Base-by-base conservation (phyloP, 2,113 vertebrate genomes). In the Muscicapa adusta region DNA sequence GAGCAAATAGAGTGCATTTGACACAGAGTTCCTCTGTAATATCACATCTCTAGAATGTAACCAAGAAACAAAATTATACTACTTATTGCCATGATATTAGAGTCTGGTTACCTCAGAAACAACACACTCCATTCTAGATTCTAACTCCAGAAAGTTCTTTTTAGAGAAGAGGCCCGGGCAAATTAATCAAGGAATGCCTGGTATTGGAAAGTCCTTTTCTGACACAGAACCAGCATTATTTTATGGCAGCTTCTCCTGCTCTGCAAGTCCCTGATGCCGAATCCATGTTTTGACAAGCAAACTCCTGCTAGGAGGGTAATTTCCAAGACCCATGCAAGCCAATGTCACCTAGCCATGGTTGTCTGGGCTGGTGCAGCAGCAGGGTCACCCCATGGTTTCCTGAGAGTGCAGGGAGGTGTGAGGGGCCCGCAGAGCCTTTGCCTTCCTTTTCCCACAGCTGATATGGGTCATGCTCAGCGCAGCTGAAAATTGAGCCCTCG, bases 401-500 rank as follows among this genome's bases (percentile, higher is more conserved):
- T 0, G 9, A 62, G 74, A 42, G 56, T 1, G 2, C 4, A 3
- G 45, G 58, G 60, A 85, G 26, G 34, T 56, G 54, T n/a, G 58
- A 93, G 82, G 42, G 2, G 2, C 62, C 31, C 0, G 0, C 17
- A 33, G 84, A 89, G 72, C 50, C 75, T 93, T 96, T 80, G 47
- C 67, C 48, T 96, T 42, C 17, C 56, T 89, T 91, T 97, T 96
- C 94, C 93, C 93, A 96, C 88, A 90, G 82, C 91, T 94, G 88
- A 90, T 91, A 88, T 47, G 88, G 93, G 89, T 95, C 96, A 97
- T 60, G 89, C 78, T 95, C 82, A 94, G 85, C 2, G 0, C 95
- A 88, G 89, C 93, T 95, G 94, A 95, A 94, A 93, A 96, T 93
- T 80, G 93, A 95, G 85, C 95, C 96, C 94, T 63, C 78, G 66